These are phyloP conservation scores for Cyprinodon variegatus DNA, from an alignment of 2,113 vertebrate genomes.

Conservation along the genomic window DNA sequence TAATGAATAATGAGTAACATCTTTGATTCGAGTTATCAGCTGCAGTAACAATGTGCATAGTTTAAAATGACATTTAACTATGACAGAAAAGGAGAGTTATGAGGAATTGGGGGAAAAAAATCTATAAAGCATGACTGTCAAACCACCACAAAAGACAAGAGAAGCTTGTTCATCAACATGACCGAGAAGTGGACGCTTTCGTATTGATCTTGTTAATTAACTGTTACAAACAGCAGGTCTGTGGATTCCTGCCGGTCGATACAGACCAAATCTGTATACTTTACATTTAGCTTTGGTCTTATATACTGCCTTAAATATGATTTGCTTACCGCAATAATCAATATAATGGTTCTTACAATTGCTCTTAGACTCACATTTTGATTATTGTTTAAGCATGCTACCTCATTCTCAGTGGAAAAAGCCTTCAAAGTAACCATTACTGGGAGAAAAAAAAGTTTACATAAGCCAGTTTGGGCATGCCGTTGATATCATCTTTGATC, in stretches of 20 bases:
- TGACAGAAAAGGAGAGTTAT: slow-evolving; percentile 17
- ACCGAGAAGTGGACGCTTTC: slow-evolving; percentile 44
- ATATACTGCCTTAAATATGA: slow-evolving; percentile 10
- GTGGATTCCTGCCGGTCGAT: slow-evolving; percentile 67
- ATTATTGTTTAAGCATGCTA: slow-evolving; percentile 1
- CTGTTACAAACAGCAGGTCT: slow-evolving; percentile 49
- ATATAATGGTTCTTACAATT: slow-evolving; percentile 28
- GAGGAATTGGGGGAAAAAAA: slow-evolving; percentile 23
- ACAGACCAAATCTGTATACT: slow-evolving; percentile 33
- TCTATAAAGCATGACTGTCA: slow-evolving; percentile 49
- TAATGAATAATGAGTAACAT: not conserved
- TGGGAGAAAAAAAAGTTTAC: slow-evolving; percentile 6
- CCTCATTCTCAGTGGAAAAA: slow-evolving; percentile 2
- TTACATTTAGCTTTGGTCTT: slow-evolving; percentile 27
- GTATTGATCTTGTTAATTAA: slow-evolving; percentile 68
- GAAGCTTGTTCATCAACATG: slow-evolving; percentile 60
- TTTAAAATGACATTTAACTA: slow-evolving; percentile 5
- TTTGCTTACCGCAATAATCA: slow-evolving; percentile 20
- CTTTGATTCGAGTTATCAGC: not conserved
- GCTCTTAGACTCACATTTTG: not conserved
- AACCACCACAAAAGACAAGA: slow-evolving; percentile 53
- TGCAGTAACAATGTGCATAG: not conserved
- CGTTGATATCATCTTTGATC: too few species aligned
- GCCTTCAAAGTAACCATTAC: slow-evolving; percentile 16
- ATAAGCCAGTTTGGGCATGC: too few species aligned